phyloP scores from a whole-genome alignment of 2,113 vertebrate genomes.

The Malurus cyaneus region DNA sequence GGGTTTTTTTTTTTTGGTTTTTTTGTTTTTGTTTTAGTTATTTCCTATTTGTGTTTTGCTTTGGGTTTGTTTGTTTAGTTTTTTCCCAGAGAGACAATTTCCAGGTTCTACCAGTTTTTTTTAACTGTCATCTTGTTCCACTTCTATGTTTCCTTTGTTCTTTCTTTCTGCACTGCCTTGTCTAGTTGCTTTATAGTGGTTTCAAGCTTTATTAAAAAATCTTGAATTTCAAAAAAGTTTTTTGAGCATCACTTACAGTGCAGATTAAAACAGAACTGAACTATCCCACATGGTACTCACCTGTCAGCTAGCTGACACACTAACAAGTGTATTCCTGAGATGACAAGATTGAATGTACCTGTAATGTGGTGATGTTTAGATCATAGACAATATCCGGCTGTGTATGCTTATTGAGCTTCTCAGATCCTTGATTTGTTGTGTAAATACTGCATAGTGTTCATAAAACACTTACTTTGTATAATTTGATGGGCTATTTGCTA shows the following conservation, averaged over 20 bases:
- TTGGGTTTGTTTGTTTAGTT: not conserved
- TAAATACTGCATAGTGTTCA: not conserved
- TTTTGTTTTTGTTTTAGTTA: not conserved
- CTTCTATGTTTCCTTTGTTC: not conserved
- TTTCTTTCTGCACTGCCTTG: not conserved
- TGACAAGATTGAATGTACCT: not conserved
- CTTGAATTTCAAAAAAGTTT: not conserved
- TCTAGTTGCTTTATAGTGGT: not conserved
- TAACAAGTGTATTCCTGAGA: not conserved
- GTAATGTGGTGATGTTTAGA: not conserved
- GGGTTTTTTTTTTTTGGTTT: too few species aligned
- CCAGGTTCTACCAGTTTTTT: not conserved
- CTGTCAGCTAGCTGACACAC: not conserved
- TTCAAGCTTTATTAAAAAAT: not conserved
- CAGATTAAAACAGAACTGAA: not conserved
- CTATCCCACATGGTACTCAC: not conserved
- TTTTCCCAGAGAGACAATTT: not conserved
- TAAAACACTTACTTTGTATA: not conserved
- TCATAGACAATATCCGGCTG: not conserved
- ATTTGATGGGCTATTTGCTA: slow-evolving; percentile 1
- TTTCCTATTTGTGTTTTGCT: not conserved
- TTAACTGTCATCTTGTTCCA: not conserved
- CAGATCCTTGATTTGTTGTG: not conserved
- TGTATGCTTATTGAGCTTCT: not conserved
- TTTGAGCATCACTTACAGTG: not conserved